These are phyloP conservation scores for Hemibagrus wyckioides DNA, from an alignment of 2,113 vertebrate genomes.

Conservation along the genomic window DNA sequence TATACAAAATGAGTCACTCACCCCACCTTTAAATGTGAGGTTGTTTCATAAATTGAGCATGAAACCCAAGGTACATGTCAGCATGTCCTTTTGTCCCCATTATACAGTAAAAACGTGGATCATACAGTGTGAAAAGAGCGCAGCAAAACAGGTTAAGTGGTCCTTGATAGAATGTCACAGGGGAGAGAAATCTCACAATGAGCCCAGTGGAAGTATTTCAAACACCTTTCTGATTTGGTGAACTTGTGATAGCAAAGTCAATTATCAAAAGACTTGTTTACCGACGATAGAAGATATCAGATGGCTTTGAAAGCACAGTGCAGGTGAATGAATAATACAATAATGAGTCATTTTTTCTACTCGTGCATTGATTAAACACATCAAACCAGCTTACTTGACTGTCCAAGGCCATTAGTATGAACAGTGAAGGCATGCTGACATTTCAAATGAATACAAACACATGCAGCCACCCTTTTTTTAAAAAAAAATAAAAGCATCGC, in stretches of 20 bases:
- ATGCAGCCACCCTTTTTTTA: neutral
- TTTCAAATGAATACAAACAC: conserved; percentile 32
- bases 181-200: conserved; percentile 1
- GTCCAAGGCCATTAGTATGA: conserved; percentile 20
- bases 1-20: neutral
- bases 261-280: conserved; percentile 15
- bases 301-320: conserved; percentile 1
- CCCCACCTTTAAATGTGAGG: neutral
- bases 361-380: conserved; percentile 26
- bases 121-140: neutral
- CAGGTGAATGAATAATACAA: neutral
- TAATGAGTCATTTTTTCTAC: neutral
- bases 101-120: neutral
- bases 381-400: neutral
- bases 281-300: neutral
- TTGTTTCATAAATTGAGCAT: neutral
- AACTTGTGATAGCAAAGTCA: conserved; percentile 17
- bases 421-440: conserved; percentile 20
- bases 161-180: neutral
- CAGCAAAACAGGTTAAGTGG: neutral
- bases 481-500: conserved; percentile 5
- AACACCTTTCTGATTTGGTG: neutral
- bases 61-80: neutral
- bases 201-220: neutral
- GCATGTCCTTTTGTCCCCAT: neutral